Evolutionary conservation across 2,797 vertebrate species (phyloP).

Genomic region (Crenuchus spilurus): DNA sequence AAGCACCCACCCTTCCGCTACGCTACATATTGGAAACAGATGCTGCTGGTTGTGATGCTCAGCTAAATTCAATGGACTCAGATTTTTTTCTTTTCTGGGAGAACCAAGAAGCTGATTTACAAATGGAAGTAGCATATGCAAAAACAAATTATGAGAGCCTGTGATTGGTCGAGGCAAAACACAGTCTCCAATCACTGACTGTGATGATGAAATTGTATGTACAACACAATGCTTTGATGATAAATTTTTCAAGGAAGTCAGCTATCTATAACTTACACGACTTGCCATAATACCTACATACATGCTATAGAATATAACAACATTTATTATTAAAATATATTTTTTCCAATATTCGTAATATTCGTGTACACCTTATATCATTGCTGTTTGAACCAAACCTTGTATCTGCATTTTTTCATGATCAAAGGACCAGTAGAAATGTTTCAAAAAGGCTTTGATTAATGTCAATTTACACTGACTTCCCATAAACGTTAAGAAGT

Average conservation of each 20-base stretch:
- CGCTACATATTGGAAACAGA: constrained; percentile 65
- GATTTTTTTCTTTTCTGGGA: constrained; percentile 15
- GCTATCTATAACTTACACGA: no score
- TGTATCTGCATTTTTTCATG: no score
- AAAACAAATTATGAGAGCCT: not conserved
- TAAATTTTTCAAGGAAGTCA: not conserved
- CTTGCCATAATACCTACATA: no score
- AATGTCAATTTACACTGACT: no score
- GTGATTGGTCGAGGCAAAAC: constrained; percentile 7
- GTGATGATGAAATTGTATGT: not conserved
- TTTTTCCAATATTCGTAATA: no score
- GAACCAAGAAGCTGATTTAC: not conserved
- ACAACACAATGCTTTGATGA: not conserved
- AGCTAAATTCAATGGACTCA: constrained; percentile 53
- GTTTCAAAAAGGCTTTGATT: no score
- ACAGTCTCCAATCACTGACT: not conserved
- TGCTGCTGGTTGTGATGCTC: constrained; percentile 57
- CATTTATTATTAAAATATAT: no score
- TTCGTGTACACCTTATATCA: no score
- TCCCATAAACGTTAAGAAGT: no score
- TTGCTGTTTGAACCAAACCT: no score
- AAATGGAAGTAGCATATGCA: constrained; percentile 2
- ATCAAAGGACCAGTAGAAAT: no score
- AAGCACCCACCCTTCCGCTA: constrained; percentile 63
- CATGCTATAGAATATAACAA: no score